Evolutionary conservation across 1,140 invertebrate genomes (phyloP), one percentile per base, ranked within the genome.

Genomic region (Agrilus planipennis): DNA sequence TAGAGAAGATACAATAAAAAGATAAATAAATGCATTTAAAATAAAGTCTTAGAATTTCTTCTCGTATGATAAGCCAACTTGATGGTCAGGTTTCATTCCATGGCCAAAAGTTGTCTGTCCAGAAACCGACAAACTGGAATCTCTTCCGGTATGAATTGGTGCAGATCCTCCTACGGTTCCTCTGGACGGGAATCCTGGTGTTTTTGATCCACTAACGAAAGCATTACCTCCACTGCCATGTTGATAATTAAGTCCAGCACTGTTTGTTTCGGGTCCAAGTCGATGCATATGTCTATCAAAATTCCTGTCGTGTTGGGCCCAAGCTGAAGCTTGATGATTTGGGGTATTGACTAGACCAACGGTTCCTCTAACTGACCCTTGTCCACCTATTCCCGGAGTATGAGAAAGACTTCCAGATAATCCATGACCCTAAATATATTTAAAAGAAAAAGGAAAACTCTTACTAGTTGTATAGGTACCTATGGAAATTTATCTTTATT

Each of bases 21-120:
- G n/a, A n/a, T n/a, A n/a, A n/a, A n/a, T n/a, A n/a, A n/a, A n/a
- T n/a, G n/a, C n/a, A n/a, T n/a, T n/a, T n/a, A n/a, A n/a, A n/a
- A n/a, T n/a, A n/a, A n/a, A n/a, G n/a, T n/a, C n/a, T n/a, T n/a
- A n/a, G n/a, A n/a, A n/a, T n/a, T n/a, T n/a, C n/a, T n/a, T n/a
- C n/a, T n/a, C n/a, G n/a, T n/a, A n/a, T n/a, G n/a, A n/a, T n/a
- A n/a, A n/a, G n/a, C 30, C 30, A 32, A 32, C 30, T 32, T 32
- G 4, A 17, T 32, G 30, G 4, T 32, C 3, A 16, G 30, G 30
- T 32, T 32, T 32, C 30, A 32, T 32, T 2, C 30, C 30, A 5
- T 32, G 30, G 15, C 14, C 30, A 16, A 32, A 32, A 14, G 3
- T 32, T 11, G 30, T 32, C 19, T 32, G 30, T 16, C 30, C 30